phyloP scores from a whole-genome alignment of 2,888 invertebrate species.

The Buathra laborator region DNA sequence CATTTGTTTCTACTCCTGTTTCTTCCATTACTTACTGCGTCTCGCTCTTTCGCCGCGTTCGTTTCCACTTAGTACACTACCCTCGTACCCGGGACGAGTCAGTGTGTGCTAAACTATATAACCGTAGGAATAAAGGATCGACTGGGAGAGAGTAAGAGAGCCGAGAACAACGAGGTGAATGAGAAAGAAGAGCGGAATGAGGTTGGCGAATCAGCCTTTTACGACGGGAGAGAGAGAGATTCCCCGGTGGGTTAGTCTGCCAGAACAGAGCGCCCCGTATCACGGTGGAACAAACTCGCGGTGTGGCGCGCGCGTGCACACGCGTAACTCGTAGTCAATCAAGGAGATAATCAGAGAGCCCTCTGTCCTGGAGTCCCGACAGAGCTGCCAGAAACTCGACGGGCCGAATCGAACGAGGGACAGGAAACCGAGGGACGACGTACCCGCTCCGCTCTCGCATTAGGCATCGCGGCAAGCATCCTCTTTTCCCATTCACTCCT shows the following conservation, averaged over 20 bases:
- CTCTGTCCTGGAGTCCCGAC: constrained; percentile 56
- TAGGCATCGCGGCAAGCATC: constrained; percentile 49
- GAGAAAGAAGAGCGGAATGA: constrained; percentile 38
- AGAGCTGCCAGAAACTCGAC: constrained; percentile 66
- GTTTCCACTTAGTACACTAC: constrained; percentile 62
- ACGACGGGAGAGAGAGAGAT: constrained; percentile 59
- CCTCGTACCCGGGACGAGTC: constrained; percentile 46
- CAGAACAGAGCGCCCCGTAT: constrained; percentile 28
- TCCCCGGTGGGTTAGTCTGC: constrained; percentile 67
- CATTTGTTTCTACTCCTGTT: constrained; percentile 10
- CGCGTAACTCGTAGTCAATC: constrained; percentile 73
- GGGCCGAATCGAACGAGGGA: constrained; percentile 68
- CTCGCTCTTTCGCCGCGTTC: constrained; percentile 60
- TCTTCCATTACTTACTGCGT: constrained; percentile 51
- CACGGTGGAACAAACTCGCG: constrained; percentile 41
- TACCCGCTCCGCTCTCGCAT: constrained; percentile 49
- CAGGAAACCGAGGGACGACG: constrained; percentile 60
- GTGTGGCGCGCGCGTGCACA: constrained; percentile 62
- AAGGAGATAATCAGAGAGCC: constrained; percentile 73
- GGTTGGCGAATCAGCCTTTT: constrained; percentile 64
- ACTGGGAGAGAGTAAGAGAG: constrained; percentile 28
- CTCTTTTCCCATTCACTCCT: constrained; percentile 16
- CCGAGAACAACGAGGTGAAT: constrained; percentile 36
- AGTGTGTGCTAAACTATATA: constrained; percentile 35
- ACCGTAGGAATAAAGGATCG: constrained; percentile 58